Evolutionary conservation across 2,888 invertebrate species (phyloP).

Genomic region (Melieria crassipennis): DNA sequence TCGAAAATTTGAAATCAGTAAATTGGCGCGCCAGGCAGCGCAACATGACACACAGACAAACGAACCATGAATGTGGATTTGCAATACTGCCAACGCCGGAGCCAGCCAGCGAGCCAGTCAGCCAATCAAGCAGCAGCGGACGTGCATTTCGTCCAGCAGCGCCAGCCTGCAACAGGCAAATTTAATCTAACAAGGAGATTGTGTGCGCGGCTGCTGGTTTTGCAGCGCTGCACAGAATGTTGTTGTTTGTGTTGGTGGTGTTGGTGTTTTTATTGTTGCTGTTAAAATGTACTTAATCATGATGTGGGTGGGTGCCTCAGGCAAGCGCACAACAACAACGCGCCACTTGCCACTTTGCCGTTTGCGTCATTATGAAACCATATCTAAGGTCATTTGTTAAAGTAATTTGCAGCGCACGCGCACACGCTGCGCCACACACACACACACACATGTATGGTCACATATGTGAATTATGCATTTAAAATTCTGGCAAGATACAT

Average conservation of each 20-base stretch:
- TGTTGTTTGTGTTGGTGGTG: not conserved
- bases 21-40: not conserved
- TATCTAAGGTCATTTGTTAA: slow-evolving; percentile 61
- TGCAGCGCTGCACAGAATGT: too few relatives aligned
- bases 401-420: slow-evolving; percentile 50
- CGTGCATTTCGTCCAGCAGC: not conserved
- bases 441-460: not conserved
- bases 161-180: not conserved
- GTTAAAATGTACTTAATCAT: slow-evolving; percentile 56
- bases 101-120: too few relatives aligned
- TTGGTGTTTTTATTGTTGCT: slow-evolving; percentile 20
- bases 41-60: not conserved
- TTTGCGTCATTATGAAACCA: slow-evolving; percentile 54
- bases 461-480: not conserved
- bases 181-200: slow-evolving; percentile 3
- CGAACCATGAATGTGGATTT: not conserved
- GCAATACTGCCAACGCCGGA: not conserved
- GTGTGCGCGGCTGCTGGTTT: not conserved
- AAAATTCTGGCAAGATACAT: slow-evolving; percentile 23
- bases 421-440: not conserved
- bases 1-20: slow-evolving; percentile 5
- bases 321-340: slow-evolving; percentile 13
- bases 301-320: slow-evolving; percentile 55
- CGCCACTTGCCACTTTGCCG: slow-evolving; percentile 36
- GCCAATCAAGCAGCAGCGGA: too few relatives aligned